Evolutionary conservation across 92 coral and sea anemone genomes (phyloP).

Genomic region (Actinernus sp.): DNA sequence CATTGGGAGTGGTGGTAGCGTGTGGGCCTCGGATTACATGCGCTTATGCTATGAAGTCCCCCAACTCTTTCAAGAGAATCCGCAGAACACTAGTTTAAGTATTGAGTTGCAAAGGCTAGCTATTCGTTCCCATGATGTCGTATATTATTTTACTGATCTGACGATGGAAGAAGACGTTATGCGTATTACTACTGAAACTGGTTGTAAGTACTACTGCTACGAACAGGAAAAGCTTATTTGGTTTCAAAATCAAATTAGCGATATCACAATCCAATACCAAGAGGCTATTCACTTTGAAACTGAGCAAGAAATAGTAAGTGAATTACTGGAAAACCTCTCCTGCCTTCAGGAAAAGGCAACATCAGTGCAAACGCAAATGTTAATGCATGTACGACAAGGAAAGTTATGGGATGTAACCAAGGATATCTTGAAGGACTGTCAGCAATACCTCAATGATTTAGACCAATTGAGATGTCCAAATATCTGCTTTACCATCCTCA

Average conservation of each 20-base stretch:
- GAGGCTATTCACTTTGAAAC: not conserved
- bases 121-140: constrained; percentile 34
- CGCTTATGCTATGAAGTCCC: constrained; percentile 32
- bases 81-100: not conserved
- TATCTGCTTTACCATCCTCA: not conserved
- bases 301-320: not conserved
- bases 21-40: constrained; percentile 37
- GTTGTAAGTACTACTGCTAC: constrained; percentile 40
- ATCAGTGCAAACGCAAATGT: not conserved
- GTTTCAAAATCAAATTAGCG: constrained; percentile 34
- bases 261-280: not conserved
- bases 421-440: constrained; percentile 20
- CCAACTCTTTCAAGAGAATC: constrained; percentile 15
- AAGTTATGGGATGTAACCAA: constrained; percentile 38
- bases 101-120: constrained; percentile 30
- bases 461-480: not conserved
- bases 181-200: constrained; percentile 37
- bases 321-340: constrained; percentile 17
- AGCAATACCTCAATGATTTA: not conserved
- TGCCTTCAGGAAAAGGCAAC: not conserved
- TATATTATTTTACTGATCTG: constrained; percentile 31
- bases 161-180: constrained; percentile 38
- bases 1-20: constrained; percentile 42
- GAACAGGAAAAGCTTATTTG: constrained; percentile 44
- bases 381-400: not conserved